A percentile compares a stretch with the other conserved stretches of the same genome.
Conservation (phyloP, 2,113 vertebrate genomes). For the Engystomops pustulosus region DNA sequence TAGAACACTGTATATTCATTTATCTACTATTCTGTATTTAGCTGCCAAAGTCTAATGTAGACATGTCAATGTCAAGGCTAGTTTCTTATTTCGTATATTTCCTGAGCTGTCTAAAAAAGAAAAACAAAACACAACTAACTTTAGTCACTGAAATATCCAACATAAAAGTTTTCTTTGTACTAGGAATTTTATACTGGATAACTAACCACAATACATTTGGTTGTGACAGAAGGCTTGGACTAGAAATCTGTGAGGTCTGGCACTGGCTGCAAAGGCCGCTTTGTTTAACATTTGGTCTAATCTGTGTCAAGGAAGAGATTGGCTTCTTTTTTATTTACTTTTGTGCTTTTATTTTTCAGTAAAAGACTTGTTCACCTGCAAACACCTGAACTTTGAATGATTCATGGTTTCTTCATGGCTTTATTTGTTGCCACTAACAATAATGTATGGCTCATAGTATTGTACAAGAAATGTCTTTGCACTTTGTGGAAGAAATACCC, state of each 20-base stretch:
- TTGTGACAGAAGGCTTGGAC: not conserved
- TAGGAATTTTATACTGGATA: not conserved
- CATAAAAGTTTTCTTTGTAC: not conserved
- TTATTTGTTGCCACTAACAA: no score
- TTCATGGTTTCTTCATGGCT: no score
- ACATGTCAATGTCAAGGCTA: not conserved
- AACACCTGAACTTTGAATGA: no score
- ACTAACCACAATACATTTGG: not conserved
- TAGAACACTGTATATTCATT: not conserved
- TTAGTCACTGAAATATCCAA: not conserved
- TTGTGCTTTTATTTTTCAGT: not conserved
- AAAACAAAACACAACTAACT: not conserved
- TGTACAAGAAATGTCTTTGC: no score
- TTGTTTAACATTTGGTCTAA: not conserved
- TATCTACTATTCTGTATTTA: not conserved
- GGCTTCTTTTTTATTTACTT: not conserved
- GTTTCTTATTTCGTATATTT: not conserved
- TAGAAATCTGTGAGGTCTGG: not conserved
- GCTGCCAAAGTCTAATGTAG: not conserved
- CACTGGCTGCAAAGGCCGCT: not conserved
- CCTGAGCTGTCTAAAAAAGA: not conserved
- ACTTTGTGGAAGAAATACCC: no score
- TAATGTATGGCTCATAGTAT: no score
- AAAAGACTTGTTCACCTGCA: not conserved
- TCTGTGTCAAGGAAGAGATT: not conserved